Evolutionary conservation across 2,888 invertebrate genomes (phyloP).

Genomic region (Auanema freiburgensis): DNA sequence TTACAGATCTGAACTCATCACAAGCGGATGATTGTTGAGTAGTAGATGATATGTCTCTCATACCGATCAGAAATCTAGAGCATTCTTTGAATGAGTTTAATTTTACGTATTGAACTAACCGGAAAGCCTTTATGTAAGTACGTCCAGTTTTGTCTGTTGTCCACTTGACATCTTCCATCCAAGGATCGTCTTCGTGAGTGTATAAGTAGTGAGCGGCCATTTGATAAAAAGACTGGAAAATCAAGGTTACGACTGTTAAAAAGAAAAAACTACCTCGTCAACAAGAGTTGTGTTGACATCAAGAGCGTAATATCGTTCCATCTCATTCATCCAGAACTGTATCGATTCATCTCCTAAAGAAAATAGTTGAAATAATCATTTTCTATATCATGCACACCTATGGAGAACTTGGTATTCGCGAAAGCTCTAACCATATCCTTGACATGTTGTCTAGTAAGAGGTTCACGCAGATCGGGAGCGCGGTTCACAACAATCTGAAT

Average conservation of each 20-base stretch:
- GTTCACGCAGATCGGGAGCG: constrained; percentile 47
- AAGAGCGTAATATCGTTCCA: constrained; percentile 39
- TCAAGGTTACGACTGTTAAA: not conserved
- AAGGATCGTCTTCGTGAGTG: constrained; percentile 38
- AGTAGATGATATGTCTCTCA: constrained; percentile 53
- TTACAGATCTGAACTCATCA: constrained; percentile 43
- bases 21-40: constrained; percentile 51
- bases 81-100: not conserved
- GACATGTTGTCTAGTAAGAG: constrained; percentile 26
- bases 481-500: constrained; percentile 52
- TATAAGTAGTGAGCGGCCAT: constrained; percentile 47
- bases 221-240: constrained; percentile 36
- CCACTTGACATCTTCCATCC: constrained; percentile 51
- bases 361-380: not conserved
- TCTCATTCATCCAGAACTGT: constrained; percentile 54
- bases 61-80: constrained; percentile 50
- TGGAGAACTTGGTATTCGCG: constrained; percentile 47
- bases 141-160: constrained; percentile 18
- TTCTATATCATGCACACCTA: constrained; percentile 24
- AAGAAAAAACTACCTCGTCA: constrained; percentile 26
- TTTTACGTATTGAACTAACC: no score
- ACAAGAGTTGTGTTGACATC: constrained; percentile 11
- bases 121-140: constrained; percentile 33
- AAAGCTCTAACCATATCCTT: constrained; percentile 39
- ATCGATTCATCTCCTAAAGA: constrained; percentile 39